A percentile compares a stretch with the other conserved stretches of the same genome.
Conservation (phyloP, 2,888 invertebrate genomes). For the Lymantria dispar region DNA sequence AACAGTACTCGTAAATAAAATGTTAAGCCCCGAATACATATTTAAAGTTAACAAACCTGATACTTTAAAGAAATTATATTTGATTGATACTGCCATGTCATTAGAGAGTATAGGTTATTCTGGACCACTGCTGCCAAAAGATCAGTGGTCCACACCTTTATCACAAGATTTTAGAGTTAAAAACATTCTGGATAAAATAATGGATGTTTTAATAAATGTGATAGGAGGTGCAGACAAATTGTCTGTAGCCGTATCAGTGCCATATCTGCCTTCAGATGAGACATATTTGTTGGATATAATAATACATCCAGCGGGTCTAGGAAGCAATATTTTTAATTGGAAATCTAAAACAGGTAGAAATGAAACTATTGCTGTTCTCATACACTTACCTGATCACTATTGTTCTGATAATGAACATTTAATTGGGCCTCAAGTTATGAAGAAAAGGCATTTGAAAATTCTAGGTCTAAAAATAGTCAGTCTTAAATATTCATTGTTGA, state of each 20-base stretch:
- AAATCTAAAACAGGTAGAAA: slow-evolving; percentile 65
- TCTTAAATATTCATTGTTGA: slow-evolving; percentile 78
- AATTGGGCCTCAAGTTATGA: slow-evolving; percentile 85
- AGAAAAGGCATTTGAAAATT: slow-evolving; percentile 83
- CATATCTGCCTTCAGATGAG: slow-evolving; percentile 79
- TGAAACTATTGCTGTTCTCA: slow-evolving; percentile 80
- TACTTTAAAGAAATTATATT: slow-evolving; percentile 76
- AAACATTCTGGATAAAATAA: slow-evolving; percentile 72
- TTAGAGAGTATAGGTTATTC: slow-evolving; percentile 83
- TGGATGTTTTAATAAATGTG: slow-evolving; percentile 61
- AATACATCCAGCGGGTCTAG: slow-evolving; percentile 73
- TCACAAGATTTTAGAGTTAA: slow-evolving; percentile 78
- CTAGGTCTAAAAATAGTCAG: slow-evolving; percentile 84
- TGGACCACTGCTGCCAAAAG: slow-evolving; percentile 81
- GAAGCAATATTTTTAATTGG: slow-evolving; percentile 66
- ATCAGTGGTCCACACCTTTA: slow-evolving; percentile 75
- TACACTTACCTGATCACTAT: slow-evolving; percentile 86
- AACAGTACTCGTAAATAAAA: slow-evolving; percentile 78
- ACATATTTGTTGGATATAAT: slow-evolving; percentile 84
- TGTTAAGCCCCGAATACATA: slow-evolving; percentile 84
- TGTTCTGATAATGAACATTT: slow-evolving; percentile 80
- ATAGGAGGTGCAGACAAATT: slow-evolving; percentile 71
- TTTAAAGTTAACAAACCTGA: slow-evolving; percentile 75
- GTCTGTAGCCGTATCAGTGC: slow-evolving; percentile 76
- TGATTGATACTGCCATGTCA: slow-evolving; percentile 85